Percentiles rank a stretch among this genome's conserved stretches.
These are phyloP conservation scores for Batillaria attramentaria DNA, from an alignment of 1,140 invertebrate genomes.

Conservation along the genomic window DNA sequence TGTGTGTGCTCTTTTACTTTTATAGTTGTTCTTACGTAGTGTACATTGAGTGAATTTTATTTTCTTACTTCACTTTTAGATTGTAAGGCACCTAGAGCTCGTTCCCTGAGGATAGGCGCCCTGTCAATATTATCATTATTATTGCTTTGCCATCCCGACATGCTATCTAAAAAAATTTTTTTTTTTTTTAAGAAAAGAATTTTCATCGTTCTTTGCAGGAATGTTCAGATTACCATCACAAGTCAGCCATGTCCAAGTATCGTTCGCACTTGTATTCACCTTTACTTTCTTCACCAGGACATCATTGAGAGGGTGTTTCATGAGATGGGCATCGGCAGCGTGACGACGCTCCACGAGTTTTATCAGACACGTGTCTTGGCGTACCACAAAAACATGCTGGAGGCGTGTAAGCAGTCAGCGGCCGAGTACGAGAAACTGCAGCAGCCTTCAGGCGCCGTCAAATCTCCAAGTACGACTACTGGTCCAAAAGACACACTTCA, in stretches of 20 bases:
- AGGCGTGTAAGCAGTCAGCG: conserved; percentile 71
- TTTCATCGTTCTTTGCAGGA: too few relatives aligned
- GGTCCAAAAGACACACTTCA: conserved; percentile 35
- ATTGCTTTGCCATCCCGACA: too few relatives aligned
- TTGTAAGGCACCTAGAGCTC: too few relatives aligned
- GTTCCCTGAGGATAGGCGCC: too few relatives aligned
- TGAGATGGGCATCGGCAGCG: conserved; percentile 75
- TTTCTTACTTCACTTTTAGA: too few relatives aligned
- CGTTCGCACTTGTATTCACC: not conserved
- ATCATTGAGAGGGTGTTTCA: conserved; percentile 75
- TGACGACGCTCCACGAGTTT: conserved; percentile 73
- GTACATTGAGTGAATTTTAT: too few relatives aligned
- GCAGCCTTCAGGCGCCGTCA: conserved; percentile 31
- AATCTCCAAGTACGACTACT: conserved; percentile 23
- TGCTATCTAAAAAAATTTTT: too few relatives aligned
- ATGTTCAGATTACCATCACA: too few relatives aligned
- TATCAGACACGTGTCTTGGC: conserved; percentile 75
- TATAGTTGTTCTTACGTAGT: too few relatives aligned
- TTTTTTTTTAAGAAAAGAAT: too few relatives aligned
- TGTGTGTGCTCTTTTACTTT: too few relatives aligned
- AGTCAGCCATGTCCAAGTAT: not conserved
- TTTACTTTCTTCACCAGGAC: conserved; percentile 68
- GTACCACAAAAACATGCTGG: conserved; percentile 73
- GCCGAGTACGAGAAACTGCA: conserved; percentile 73
- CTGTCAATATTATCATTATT: too few relatives aligned